A percentile compares a stretch with the other conserved stretches of the same genome.
phyloP scores from a whole-genome alignment of 2,797 vertebrate genomes.

The Poecilia gillii region DNA sequence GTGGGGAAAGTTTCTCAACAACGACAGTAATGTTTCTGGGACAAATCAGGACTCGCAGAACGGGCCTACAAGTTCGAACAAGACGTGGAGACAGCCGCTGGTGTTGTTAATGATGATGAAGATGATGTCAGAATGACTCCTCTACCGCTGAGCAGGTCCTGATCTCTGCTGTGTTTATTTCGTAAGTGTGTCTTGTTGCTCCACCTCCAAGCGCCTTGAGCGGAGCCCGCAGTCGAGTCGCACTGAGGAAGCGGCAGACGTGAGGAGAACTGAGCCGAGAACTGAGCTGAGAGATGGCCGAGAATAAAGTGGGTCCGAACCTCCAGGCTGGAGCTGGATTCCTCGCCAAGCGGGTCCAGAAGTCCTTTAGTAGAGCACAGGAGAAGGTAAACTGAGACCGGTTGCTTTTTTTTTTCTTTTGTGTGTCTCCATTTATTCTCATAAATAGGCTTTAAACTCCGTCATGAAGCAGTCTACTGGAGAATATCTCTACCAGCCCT shows the following conservation, averaged over 20 bases:
- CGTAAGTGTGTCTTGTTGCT: conserved; percentile 45
- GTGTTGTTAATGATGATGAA: background rate
- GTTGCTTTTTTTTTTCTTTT: no score
- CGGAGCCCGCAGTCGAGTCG: background rate
- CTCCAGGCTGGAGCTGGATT: conserved; percentile 88
- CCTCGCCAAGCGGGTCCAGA: conserved; percentile 92
- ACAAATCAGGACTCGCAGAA: background rate
- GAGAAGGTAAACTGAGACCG: conserved; percentile 85
- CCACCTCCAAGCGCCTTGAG: conserved; percentile 58
- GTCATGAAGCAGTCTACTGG: background rate
- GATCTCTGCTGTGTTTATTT: background rate
- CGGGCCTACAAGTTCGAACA: conserved; percentile 33
- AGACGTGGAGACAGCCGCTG: background rate
- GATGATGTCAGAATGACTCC: background rate
- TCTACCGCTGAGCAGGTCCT: background rate
- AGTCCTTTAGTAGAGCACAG: conserved; percentile 90
- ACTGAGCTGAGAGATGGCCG: conserved; percentile 81
- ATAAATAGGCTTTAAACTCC: background rate
- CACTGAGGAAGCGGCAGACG: conserved; percentile 28
- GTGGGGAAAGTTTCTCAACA: conserved; percentile 8
- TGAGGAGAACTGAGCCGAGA: conserved; percentile 9
- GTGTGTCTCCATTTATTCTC: background rate
- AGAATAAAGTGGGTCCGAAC: conserved; percentile 83
- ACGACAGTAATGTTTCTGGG: background rate
- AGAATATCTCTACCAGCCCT: background rate